Percentiles rank a stretch among this genome's conserved stretches.
phyloP scores from a whole-genome alignment of 2,113 vertebrate species.

The Equus przewalskii region DNA sequence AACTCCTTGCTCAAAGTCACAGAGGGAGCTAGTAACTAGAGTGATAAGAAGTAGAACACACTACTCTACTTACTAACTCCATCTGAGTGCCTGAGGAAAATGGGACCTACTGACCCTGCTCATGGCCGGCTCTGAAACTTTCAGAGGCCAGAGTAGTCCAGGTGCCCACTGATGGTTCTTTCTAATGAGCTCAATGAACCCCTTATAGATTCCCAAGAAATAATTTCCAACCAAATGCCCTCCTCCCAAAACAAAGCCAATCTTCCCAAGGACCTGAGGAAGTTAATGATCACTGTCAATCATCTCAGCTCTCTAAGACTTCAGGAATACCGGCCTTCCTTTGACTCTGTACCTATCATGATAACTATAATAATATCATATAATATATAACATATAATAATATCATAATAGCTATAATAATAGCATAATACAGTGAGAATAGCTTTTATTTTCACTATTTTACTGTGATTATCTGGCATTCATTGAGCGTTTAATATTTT shows the following conservation, averaged over 20 bases:
- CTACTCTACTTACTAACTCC: neutral
- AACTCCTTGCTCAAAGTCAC: neutral
- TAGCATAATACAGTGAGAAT: neutral
- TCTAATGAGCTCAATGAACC: neutral
- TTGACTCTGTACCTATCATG: neutral
- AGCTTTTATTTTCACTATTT: neutral
- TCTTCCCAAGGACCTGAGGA: neutral
- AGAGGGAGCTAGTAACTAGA: neutral
- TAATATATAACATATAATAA: neutral
- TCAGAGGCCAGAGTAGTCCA: neutral
- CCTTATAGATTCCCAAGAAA: neutral
- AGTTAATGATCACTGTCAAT: neutral
- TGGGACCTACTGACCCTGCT: too few relatives aligned
- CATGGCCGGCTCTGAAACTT: neutral
- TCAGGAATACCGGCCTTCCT: neutral
- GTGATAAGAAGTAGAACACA: neutral
- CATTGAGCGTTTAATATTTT: neutral
- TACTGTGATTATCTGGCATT: neutral
- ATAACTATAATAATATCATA: neutral
- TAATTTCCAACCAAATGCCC: neutral
- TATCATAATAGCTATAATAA: neutral
- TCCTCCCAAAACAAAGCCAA: neutral
- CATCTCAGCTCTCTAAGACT: neutral
- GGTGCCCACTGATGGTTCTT: neutral
- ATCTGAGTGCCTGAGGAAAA: neutral